Evolutionary conservation across 2,888 invertebrate genomes (phyloP).

Genomic region (Yponomeuta malinellus): DNA sequence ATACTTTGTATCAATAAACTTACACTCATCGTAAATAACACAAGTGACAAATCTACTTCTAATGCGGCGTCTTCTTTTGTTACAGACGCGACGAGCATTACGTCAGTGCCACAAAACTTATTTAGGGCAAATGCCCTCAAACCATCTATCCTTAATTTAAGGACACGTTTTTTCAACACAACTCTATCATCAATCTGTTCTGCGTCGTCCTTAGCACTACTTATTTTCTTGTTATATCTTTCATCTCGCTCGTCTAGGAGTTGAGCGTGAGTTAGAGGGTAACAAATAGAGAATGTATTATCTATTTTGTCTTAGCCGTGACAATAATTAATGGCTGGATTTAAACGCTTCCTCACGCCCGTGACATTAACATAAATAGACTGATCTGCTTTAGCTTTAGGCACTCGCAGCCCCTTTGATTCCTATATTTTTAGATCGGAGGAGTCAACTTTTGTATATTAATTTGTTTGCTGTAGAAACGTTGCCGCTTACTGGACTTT

Average conservation of each 20-base stretch:
- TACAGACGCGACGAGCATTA: constrained; percentile 51
- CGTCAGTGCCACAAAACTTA: constrained; percentile 61
- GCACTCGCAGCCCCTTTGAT: constrained; percentile 68
- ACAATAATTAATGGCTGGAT: constrained; percentile 76
- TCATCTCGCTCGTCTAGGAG: constrained; percentile 57
- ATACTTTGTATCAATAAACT: constrained; percentile 50
- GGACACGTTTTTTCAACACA: constrained; percentile 62
- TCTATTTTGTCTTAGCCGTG: constrained; percentile 73
- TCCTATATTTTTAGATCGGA: constrained; percentile 68
- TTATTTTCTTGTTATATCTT: constrained; percentile 66
- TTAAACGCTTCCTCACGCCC: constrained; percentile 77
- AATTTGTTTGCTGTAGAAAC: constrained; percentile 62
- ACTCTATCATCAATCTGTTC: constrained; percentile 63
- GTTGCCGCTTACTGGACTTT: constrained; percentile 59
- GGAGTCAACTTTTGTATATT: constrained; percentile 64
- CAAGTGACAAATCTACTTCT: constrained; percentile 70
- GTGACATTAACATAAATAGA: constrained; percentile 76
- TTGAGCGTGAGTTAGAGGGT: constrained; percentile 40
- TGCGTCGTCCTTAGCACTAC: constrained; percentile 38
- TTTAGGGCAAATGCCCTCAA: constrained; percentile 52
- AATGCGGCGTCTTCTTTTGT: constrained; percentile 53
- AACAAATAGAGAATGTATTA: constrained; percentile 72
- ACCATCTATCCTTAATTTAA: constrained; percentile 60
- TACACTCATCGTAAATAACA: constrained; percentile 52
- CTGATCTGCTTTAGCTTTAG: constrained; percentile 57